Conservation (phyloP, 2,113 vertebrate species). For the Pseudorectes ferrugineus region DNA sequence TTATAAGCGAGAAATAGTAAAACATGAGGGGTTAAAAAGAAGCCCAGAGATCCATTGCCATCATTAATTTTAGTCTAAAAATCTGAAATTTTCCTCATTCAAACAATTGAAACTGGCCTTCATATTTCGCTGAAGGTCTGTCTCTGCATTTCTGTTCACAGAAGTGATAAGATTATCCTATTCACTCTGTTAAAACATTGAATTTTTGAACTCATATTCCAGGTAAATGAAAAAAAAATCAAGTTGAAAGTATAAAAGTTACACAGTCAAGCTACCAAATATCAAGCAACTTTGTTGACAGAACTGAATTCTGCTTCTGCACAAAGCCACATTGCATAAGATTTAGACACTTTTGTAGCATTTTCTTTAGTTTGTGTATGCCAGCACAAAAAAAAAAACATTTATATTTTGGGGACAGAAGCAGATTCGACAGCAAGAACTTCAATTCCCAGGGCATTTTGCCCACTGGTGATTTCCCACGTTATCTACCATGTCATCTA, state of each 20-base stretch:
- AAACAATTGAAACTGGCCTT: not conserved
- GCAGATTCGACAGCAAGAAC: not conserved
- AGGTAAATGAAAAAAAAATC: not conserved
- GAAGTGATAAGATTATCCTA: not conserved
- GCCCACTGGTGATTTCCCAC: not conserved
- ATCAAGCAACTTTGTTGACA: not conserved
- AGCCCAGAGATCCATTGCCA: not conserved
- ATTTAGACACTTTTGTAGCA: not conserved
- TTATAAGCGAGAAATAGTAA: not conserved
- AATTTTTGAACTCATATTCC: not conserved
- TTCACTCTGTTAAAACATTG: not conserved
- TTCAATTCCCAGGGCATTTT: not conserved
- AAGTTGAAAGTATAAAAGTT: not conserved
- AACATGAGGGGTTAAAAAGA: not conserved
- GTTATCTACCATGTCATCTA: no score
- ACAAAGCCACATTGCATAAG: not conserved
- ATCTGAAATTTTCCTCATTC: not conserved
- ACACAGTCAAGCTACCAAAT: not conserved
- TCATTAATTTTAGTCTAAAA: not conserved
- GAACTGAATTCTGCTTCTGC: not conserved
- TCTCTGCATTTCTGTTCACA: not conserved
- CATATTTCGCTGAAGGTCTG: not conserved
- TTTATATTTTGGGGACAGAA: not conserved
- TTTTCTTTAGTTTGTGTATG: not conserved
- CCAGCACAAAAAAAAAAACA: fast-evolving